These are phyloP conservation scores for Eupithecia dodoneata DNA, from an alignment of 2,888 invertebrate species.

Conservation along the genomic window DNA sequence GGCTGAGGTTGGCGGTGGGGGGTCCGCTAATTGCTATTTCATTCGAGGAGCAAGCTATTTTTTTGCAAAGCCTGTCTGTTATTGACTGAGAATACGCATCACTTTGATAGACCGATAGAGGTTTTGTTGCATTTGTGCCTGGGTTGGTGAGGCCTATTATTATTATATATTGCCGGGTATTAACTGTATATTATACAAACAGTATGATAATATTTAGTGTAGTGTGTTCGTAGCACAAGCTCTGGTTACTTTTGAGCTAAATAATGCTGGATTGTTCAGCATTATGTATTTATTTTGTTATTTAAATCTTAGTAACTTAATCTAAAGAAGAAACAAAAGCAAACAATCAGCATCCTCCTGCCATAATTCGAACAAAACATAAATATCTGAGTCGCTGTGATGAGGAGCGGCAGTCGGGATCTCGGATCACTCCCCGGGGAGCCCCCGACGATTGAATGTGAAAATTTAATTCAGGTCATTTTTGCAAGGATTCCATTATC, in stretches of 20 bases:
- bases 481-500: slow-evolving; percentile 77
- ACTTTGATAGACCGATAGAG: neutral
- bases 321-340: slow-evolving; percentile 4
- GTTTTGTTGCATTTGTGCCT: neutral
- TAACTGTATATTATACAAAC: neutral
- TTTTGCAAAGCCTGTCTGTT: neutral
- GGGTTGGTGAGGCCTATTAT: neutral
- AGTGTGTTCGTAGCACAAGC: neutral
- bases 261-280: neutral
- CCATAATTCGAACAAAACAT: slow-evolving; percentile 48
- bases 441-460: slow-evolving; percentile 80
- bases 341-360: slow-evolving; percentile 17
- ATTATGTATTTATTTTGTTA: neutral
- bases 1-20: neutral
- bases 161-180: no score
- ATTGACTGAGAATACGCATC: neutral
- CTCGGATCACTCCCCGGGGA: slow-evolving; percentile 72
- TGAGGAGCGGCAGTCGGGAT: slow-evolving; percentile 55
- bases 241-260: neutral
- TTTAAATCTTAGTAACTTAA: neutral
- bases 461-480: slow-evolving; percentile 82
- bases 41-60: neutral
- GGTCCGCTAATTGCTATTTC: neutral
- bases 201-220: neutral
- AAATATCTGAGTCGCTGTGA: slow-evolving; percentile 65